A percentile compares a stretch with the other conserved stretches of the same genome.
These are phyloP conservation scores for Drosophila atripex DNA, from an alignment of 2,888 invertebrate genomes.

Conservation along the genomic window DNA sequence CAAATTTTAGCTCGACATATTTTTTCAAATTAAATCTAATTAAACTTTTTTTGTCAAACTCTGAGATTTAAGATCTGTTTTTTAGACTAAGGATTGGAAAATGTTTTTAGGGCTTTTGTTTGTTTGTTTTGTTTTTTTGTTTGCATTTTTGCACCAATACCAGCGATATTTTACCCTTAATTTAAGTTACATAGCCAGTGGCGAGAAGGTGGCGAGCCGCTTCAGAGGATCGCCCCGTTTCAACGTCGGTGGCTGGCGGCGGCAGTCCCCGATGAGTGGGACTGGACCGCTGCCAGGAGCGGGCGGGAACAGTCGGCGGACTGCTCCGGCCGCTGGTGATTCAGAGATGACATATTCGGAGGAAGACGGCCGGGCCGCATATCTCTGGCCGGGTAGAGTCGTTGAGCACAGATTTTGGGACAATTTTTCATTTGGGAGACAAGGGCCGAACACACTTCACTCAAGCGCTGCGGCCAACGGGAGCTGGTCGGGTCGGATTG, in stretches of 20 bases:
- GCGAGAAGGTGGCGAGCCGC: slow-evolving; percentile 51
- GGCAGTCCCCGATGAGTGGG: slow-evolving; percentile 14
- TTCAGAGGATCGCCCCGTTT: slow-evolving; percentile 44
- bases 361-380: slow-evolving; percentile 19
- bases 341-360: slow-evolving; percentile 14
- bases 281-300: slow-evolving; percentile 39
- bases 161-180: slow-evolving; percentile 83
- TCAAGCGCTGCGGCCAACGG: slow-evolving; percentile 71
- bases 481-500: slow-evolving; percentile 32
- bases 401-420: slow-evolving; percentile 10
- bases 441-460: slow-evolving; percentile 55
- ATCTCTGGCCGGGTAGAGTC: slow-evolving; percentile 22
- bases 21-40: slow-evolving; percentile 19
- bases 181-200: slow-evolving; percentile 77
- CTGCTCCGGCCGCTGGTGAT: slow-evolving; percentile 43
- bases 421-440: slow-evolving; percentile 12
- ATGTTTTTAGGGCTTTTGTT: slow-evolving; percentile 23
- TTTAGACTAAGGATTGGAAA: slow-evolving; percentile 8
- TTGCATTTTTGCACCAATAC: slow-evolving; percentile 79
- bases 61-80: background rate
- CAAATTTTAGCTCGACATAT: slow-evolving; percentile 22
- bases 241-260: slow-evolving; percentile 62
- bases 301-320: slow-evolving; percentile 25
- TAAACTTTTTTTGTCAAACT: background rate
- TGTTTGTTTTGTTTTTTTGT: slow-evolving; percentile 46